Evolutionary conservation across 2,888 invertebrate species (phyloP).

Genomic region (Omphaloscelis lunosa): DNA sequence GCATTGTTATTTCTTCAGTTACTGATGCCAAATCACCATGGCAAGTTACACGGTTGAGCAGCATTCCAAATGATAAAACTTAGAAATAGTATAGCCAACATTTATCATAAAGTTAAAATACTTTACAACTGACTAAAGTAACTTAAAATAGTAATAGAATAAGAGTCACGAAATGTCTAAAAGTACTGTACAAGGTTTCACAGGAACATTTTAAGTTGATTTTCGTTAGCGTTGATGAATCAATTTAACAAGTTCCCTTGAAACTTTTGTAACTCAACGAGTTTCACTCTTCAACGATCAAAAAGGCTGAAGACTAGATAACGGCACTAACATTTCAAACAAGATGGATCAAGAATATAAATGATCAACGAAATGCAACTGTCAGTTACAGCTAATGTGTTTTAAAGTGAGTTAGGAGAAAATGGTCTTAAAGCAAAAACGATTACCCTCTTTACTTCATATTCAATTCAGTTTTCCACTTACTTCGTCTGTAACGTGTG

Average conservation of each 20-base stretch:
- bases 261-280: conserved; percentile 34
- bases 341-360: conserved; percentile 55
- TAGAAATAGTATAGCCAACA: not conserved
- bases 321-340: conserved; percentile 15
- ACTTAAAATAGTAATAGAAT: not conserved
- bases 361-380: conserved; percentile 48
- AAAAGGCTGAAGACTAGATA: conserved; percentile 1
- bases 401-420: conserved; percentile 46
- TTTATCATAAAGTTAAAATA: not conserved
- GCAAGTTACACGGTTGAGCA: too few relatives aligned
- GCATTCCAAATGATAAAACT: too few relatives aligned
- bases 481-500: not conserved
- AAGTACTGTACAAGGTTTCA: conserved; percentile 6
- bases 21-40: too few relatives aligned
- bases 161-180: not conserved
- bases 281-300: conserved; percentile 22
- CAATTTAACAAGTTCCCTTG: conserved; percentile 18
- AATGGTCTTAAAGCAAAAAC: conserved; percentile 18
- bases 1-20: too few relatives aligned
- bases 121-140: too few relatives aligned
- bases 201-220: conserved; percentile 13
- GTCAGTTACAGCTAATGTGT: conserved; percentile 45
- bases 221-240: conserved; percentile 22
- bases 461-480: conserved; percentile 16
- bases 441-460: conserved; percentile 18